Conservation (phyloP, 2,113 vertebrate species). For the Circaetus gallicus region DNA sequence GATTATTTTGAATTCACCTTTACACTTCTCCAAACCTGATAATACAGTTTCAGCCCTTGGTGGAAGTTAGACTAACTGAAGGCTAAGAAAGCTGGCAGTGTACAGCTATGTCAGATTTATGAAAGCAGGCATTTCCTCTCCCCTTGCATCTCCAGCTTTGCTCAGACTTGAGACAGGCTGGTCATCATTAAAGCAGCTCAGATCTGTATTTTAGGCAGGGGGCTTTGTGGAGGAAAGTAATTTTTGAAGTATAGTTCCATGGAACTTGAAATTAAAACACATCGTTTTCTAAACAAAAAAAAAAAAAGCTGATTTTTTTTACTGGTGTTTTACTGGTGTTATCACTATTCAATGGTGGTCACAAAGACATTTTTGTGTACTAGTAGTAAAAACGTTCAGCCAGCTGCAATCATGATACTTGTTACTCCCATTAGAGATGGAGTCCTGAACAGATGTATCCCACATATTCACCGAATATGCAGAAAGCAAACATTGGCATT, state of each 20-base stretch:
- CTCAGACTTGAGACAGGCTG: neutral
- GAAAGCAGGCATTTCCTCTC: neutral
- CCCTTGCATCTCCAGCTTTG: neutral
- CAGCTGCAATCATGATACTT: neutral
- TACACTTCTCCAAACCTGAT: neutral
- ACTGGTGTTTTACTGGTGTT: neutral
- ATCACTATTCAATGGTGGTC: neutral
- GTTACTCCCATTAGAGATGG: neutral
- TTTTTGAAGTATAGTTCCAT: neutral
- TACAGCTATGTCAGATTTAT: neutral
- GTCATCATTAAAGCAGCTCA: neutral
- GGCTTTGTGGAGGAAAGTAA: neutral
- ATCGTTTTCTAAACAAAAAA: neutral
- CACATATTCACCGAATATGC: neutral
- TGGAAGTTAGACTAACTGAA: neutral
- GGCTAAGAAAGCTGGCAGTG: neutral
- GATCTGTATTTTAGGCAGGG: neutral
- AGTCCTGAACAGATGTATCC: neutral
- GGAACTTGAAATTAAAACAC: neutral
- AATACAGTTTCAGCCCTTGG: neutral
- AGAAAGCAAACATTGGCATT: conserved; percentile 14
- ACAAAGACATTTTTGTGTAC: neutral
- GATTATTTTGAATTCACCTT: neutral
- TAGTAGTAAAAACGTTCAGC: neutral
- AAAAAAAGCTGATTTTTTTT: neutral